Evolutionary conservation across 2,888 invertebrate species (phyloP), one percentile per base, ranked within the genome.

Genomic region (Brenthis ino): DNA sequence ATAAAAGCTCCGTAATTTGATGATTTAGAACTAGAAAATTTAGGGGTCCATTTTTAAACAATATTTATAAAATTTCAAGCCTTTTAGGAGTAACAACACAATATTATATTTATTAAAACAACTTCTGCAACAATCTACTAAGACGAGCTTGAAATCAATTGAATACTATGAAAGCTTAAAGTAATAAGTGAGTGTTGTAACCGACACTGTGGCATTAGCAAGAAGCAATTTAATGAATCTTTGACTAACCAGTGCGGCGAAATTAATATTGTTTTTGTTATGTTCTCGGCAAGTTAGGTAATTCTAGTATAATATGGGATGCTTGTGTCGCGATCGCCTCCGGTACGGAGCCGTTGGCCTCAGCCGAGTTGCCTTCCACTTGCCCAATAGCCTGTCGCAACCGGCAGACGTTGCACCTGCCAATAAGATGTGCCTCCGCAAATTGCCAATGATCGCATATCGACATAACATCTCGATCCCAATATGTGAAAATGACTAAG

Each of bases 301-400:
- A 89, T 76, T 70, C 76, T 80, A 81, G 79, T 83, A 86, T 88
- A 87, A 87, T 85, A 86, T 88, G 85, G 86, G 88, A 88, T 90
- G 89, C 87, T 86, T 89, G 69, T 76, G 86, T 87, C 82, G 85
- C 85, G 85, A 85, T 85, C 82, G 85, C 79, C 82, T 82, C 81
- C 82, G 74, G 77, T 82, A 81, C 82, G 70, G 77, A 84, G 87
- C 83, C 86, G 90, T 85, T 86, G 90, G 90, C 90, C 90, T 87
- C 87, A 82, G 82, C 77, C 82, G 77, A 82, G 78, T 79, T 77
- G 82, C 80, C 82, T 81, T 80, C 80, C 79, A 82, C 88, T 91
- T 91, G 86, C 91, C 87, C 91, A 91, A 91, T 87, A 81, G 77
- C 74, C 84, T 91, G 89, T 87, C 89, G 91, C 89, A 91, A 91